A percentile compares a stretch with the other conserved stretches of the same genome.
phyloP scores from a whole-genome alignment of 2,797 vertebrate genomes.

The Paramormyrops hopkinsi region DNA sequence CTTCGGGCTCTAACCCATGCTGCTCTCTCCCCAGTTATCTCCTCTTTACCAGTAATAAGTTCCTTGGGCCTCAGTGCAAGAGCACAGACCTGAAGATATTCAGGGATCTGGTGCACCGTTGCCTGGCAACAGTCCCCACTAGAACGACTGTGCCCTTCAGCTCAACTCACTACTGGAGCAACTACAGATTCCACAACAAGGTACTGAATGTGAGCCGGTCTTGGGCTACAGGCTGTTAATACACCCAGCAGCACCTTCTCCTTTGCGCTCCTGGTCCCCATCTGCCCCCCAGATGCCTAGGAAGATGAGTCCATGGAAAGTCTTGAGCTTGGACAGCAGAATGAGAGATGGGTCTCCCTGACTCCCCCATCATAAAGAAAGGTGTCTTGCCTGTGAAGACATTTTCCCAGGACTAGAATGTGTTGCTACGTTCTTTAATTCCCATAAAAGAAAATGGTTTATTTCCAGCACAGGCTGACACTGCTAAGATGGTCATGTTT shows the following conservation, averaged over 20 bases:
- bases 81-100: constrained; percentile 71
- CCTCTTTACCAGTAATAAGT: constrained; percentile 75
- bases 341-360: constrained; percentile 1
- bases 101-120: constrained; percentile 84
- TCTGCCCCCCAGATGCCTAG: constrained; percentile 15
- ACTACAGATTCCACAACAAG: constrained; percentile 92
- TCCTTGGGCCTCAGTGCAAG: constrained; percentile 58
- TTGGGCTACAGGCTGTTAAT: not conserved
- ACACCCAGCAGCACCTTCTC: not conserved
- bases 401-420: not conserved
- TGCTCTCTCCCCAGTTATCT: constrained; percentile 77
- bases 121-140: constrained; percentile 81
- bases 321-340: not conserved
- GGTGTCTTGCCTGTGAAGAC: not conserved
- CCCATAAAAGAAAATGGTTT: not conserved
- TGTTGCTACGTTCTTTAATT: not conserved
- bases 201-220: constrained; percentile 43
- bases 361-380: not conserved
- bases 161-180: constrained; percentile 86
- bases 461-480: not conserved
- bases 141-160: constrained; percentile 82
- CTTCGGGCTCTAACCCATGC: constrained; percentile 12
- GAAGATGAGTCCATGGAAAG: constrained; percentile 10
- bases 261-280: not conserved
- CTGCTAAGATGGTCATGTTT: not conserved